Evolutionary conservation across 2,888 invertebrate species (phyloP), one percentile per base, ranked within the genome.

Genomic region (Metopia argyrocephala): DNA sequence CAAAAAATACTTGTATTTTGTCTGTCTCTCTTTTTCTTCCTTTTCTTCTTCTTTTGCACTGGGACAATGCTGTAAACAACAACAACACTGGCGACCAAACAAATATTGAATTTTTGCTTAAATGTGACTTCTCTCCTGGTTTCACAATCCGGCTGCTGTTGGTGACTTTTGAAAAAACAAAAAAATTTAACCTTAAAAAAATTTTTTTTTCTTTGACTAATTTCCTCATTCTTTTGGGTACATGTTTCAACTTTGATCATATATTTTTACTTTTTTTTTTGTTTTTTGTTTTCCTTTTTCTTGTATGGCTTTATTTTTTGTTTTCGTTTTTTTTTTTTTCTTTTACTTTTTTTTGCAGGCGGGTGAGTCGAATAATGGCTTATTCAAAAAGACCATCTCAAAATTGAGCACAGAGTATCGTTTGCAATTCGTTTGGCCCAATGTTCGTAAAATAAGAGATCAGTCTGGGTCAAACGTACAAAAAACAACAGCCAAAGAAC

Each of bases 341-440:
- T 69, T 46, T 78, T 84, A 84, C 85, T 87, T 84, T 88, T 85
- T 86, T 86, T 89, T 86, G 91, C 93, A 93, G 85, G 93, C 93
- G 85, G 91, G 91, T 91, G 91, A 93, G 87, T 93, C 93, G 83
- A 90, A 93, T 87, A 90, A 93, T 87, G 95, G 95, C 86, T 94
- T 95, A 90, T 92, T 94, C 88, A 93, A 93, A 91, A 92, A 95
- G 92, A 92, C 94, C 91, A 92, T 95, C 90, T 93, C 93, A 87
- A 93, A 94, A 91, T 93, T 94, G 91, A 94, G 95, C 92, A 96
- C 96, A 86, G 96, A 96, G 92, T 96, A 96, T 92, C 94, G 95
- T 87, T 93, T 96, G 90, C 96, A 96, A 92, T 96, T 96, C 92
- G 96, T 96, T 86, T 96, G 96, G 96, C 96, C 96, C 84, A 91